phyloP scores from a whole-genome alignment of 2,797 vertebrate species.

The Anisognathus igniventris region DNA sequence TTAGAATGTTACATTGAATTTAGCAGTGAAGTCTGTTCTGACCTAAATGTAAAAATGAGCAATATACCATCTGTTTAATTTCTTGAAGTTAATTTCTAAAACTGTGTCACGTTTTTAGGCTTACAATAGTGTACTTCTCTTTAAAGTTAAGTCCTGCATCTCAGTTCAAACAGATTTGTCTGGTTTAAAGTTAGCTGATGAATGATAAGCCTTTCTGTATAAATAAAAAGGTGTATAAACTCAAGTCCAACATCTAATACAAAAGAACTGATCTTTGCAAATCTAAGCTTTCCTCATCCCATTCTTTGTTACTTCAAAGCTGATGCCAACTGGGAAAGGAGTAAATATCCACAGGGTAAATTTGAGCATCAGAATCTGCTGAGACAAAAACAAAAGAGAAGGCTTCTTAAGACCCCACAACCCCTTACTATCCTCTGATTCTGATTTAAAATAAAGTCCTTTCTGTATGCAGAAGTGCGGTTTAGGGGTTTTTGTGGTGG shows the following conservation, averaged over 20 bases:
- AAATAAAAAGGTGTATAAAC: neutral
- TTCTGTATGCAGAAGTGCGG: neutral
- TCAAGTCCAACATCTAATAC: neutral
- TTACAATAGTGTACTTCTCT: neutral
- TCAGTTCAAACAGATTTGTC: neutral
- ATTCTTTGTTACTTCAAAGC: slow-evolving; percentile 10
- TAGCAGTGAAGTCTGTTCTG: neutral
- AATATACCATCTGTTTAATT: neutral
- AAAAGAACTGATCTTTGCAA: neutral
- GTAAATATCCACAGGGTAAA: slow-evolving; percentile 4
- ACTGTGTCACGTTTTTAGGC: neutral
- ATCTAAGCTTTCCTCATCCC: neutral
- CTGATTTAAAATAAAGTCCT: neutral
- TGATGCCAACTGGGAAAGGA: neutral
- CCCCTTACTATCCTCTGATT: neutral
- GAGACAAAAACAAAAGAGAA: neutral
- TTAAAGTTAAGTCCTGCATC: neutral
- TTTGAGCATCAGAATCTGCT: neutral
- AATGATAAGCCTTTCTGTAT: neutral
- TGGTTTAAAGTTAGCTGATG: neutral
- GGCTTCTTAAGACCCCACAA: neutral
- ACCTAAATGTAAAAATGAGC: neutral
- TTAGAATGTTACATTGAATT: neutral
- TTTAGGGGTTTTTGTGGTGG: neutral
- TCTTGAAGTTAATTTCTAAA: neutral